Evolutionary conservation across 2,888 invertebrate genomes (phyloP).

Genomic region (Acrocera orbiculus): DNA sequence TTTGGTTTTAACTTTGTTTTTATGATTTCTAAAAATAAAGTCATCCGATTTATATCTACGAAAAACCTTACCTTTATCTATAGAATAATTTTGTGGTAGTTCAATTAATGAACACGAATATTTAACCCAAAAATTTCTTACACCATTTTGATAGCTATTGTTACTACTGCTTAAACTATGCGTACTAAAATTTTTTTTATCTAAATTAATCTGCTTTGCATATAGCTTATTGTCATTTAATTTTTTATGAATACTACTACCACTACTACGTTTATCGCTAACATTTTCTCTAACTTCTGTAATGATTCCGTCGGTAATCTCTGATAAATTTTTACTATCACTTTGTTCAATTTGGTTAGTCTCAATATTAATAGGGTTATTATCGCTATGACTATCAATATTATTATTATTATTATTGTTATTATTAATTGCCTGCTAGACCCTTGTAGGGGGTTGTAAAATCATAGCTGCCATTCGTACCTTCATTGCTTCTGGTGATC

Average conservation of each 20-base stretch:
- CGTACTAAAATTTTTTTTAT: too few relatives aligned
- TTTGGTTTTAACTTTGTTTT: neutral
- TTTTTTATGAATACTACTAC: too few relatives aligned
- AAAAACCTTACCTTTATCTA: constrained; percentile 8
- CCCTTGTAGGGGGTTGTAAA: constrained; percentile 76
- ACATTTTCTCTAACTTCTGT: constrained; percentile 2
- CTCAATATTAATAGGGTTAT: constrained; percentile 9
- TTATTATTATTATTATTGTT: constrained; percentile 13
- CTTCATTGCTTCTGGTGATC: constrained; percentile 66
- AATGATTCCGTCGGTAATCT: too few relatives aligned
- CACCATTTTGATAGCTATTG: too few relatives aligned
- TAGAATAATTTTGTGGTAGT: constrained; percentile 6
- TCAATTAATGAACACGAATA: constrained; percentile 9
- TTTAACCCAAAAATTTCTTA: too few relatives aligned
- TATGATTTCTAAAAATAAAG: constrained; percentile 6
- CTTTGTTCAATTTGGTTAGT: too few relatives aligned
- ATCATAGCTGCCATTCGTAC: constrained; percentile 81
- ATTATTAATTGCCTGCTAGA: constrained; percentile 35
- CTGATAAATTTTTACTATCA: constrained; percentile 1
- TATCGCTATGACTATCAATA: constrained; percentile 7
- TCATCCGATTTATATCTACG: constrained; percentile 10
- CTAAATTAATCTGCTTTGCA: too few relatives aligned
- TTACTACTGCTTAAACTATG: too few relatives aligned
- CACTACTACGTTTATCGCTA: constrained; percentile 7
- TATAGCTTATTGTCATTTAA: too few relatives aligned